These are phyloP conservation scores for Listrodromus nycthemerus DNA, from an alignment of 2,888 invertebrate genomes.

Conservation along the genomic window DNA sequence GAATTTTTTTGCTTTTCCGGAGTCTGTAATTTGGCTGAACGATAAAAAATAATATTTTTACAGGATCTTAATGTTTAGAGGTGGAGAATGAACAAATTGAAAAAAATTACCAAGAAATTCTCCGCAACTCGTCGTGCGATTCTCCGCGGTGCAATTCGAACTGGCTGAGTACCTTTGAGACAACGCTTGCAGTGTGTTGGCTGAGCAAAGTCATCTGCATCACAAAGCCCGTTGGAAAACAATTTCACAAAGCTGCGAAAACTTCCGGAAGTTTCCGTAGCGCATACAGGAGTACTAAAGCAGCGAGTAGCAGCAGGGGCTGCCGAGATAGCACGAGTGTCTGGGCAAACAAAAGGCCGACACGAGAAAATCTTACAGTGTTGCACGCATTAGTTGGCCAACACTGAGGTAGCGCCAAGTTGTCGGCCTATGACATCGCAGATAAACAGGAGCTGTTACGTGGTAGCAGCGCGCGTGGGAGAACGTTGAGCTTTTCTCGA, in stretches of 20 bases:
- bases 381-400: constrained; percentile 8
- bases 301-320: not conserved
- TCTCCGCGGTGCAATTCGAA: no score
- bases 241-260: constrained; percentile 2
- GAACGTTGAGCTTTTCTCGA: not conserved
- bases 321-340: not conserved
- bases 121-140: no score
- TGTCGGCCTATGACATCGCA: constrained; percentile 5
- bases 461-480: not conserved
- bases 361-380: constrained; percentile 11
- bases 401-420: constrained; percentile 23
- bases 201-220: not conserved
- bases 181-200: not conserved
- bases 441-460: constrained; percentile 13
- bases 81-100: no score
- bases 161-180: no score
- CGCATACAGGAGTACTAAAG: not conserved
- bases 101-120: no score
- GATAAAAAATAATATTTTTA: no score
- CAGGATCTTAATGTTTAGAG: no score
- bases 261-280: constrained; percentile 17
- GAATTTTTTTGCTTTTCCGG: no score
- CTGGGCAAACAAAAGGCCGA: constrained; percentile 12
- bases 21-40: no score
- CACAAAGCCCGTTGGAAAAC: not conserved